Percentiles rank a stretch among this genome's conserved stretches.
phyloP scores from a whole-genome alignment of 2,113 vertebrate species.

The Nycticebus coucang region DNA sequence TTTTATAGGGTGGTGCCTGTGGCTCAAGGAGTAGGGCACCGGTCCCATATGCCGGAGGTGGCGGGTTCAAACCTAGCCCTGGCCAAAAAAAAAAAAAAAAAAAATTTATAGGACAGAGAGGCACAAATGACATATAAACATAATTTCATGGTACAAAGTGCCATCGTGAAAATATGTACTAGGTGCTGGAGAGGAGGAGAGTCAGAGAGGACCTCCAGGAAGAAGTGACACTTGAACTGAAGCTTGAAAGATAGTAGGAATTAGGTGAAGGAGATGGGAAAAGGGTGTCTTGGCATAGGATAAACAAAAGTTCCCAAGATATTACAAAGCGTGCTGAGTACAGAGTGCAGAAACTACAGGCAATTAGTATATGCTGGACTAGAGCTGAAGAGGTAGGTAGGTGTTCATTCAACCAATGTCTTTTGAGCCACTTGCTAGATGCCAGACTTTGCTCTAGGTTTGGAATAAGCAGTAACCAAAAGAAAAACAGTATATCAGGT shows the following conservation, averaged over 20 bases:
- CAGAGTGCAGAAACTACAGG: neutral
- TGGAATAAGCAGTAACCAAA: conserved; percentile 28
- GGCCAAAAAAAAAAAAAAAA: too few species aligned
- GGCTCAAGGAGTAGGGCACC: too few species aligned
- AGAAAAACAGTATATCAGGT: neutral
- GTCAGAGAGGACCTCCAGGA: conserved; percentile 17
- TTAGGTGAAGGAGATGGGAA: neutral
- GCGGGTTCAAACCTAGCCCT: too few species aligned
- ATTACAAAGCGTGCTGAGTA: neutral
- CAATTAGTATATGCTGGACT: neutral
- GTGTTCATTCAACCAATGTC: neutral
- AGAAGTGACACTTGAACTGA: neutral
- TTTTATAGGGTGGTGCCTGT: too few species aligned
- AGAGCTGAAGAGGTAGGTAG: conserved; percentile 3
- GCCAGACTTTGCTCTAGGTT: conserved; percentile 22
- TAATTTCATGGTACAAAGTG: neutral
- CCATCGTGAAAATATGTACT: neutral
- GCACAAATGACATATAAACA: neutral
- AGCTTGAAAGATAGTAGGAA: neutral
- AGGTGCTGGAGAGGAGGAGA: neutral
- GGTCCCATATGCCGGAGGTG: too few species aligned
- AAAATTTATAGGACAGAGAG: conserved; percentile 1
- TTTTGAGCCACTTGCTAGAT: conserved; percentile 9
- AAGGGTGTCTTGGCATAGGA: neutral
- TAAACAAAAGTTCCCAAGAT: conserved; percentile 15